A percentile compares a stretch with the other conserved stretches of the same genome.
These are phyloP conservation scores for Medauroidea extradentata DNA, from an alignment of 1,140 invertebrate genomes.

Conservation along the genomic window DNA sequence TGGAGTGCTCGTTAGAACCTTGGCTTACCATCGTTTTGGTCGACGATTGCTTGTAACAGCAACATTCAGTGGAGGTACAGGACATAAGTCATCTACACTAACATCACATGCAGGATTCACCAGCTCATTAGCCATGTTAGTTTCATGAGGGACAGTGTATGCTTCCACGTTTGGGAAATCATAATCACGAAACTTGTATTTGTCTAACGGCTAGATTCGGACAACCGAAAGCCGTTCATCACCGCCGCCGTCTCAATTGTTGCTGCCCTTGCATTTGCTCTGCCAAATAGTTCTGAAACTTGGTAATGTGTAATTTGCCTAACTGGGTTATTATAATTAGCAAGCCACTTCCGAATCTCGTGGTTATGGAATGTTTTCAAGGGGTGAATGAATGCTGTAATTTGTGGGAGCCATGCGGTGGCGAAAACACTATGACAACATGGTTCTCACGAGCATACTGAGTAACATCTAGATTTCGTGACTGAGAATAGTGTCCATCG, in stretches of 20 bases:
- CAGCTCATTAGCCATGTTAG: no score
- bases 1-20: no score
- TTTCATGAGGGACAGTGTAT: no score
- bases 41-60: no score
- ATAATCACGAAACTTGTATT: slow-evolving; percentile 35
- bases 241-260: slow-evolving; percentile 38
- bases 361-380: slow-evolving; percentile 36
- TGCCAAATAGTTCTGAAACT: slow-evolving; percentile 33
- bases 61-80: no score
- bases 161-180: slow-evolving; percentile 31
- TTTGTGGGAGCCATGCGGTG: slow-evolving; percentile 37
- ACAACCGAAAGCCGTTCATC: slow-evolving; percentile 37
- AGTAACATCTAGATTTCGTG: slow-evolving; percentile 18
- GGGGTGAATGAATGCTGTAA: slow-evolving; percentile 40
- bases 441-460: background rate
- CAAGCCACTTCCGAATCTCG: slow-evolving; percentile 32
- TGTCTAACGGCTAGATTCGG: slow-evolving; percentile 38
- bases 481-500: slow-evolving; percentile 21
- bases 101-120: no score
- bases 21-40: no score
- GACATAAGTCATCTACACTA: no score
- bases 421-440: slow-evolving; percentile 2
- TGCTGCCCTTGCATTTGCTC: slow-evolving; percentile 35
- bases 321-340: background rate
- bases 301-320: slow-evolving; percentile 27